These are phyloP conservation scores for Callimorpha dominula DNA, from an alignment of 2,888 invertebrate species.

Conservation along the genomic window DNA sequence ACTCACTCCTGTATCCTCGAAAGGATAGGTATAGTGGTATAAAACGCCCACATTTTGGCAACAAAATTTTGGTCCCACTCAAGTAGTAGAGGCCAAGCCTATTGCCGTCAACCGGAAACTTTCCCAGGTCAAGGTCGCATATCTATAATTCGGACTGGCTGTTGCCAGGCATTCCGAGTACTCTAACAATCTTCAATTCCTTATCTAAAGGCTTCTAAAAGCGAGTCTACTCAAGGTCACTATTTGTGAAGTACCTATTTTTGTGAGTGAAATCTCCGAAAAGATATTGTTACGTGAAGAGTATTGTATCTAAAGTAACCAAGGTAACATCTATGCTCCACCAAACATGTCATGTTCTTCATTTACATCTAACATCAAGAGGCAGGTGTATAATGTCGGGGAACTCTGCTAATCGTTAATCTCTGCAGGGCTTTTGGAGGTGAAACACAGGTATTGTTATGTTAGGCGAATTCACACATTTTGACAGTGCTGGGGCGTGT, in stretches of 20 bases:
- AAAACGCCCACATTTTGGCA: too few species aligned
- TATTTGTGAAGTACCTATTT: too few species aligned
- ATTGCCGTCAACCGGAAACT: too few species aligned
- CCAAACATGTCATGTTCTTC: neutral
- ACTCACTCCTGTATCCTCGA: too few species aligned
- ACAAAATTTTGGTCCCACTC: too few species aligned
- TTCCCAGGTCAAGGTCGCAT: neutral
- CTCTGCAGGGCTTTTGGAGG: conserved; percentile 2
- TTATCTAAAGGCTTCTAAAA: neutral
- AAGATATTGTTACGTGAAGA: neutral
- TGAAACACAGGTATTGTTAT: neutral
- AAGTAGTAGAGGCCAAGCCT: too few species aligned
- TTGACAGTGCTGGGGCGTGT: neutral
- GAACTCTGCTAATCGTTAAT: conserved; percentile 5
- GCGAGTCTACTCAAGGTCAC: neutral
- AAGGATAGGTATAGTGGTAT: too few species aligned
- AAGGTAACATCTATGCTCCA: neutral
- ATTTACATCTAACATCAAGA: conserved; percentile 1
- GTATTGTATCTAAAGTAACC: neutral
- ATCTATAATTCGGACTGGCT: neutral
- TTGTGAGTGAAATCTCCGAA: neutral
- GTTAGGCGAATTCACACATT: neutral
- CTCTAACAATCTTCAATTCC: too few species aligned
- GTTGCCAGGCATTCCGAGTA: too few species aligned
- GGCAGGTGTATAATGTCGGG: neutral